Base-by-base conservation (phyloP, 2,888 invertebrate genomes). In the Pycnomerus fuliginosus region DNA sequence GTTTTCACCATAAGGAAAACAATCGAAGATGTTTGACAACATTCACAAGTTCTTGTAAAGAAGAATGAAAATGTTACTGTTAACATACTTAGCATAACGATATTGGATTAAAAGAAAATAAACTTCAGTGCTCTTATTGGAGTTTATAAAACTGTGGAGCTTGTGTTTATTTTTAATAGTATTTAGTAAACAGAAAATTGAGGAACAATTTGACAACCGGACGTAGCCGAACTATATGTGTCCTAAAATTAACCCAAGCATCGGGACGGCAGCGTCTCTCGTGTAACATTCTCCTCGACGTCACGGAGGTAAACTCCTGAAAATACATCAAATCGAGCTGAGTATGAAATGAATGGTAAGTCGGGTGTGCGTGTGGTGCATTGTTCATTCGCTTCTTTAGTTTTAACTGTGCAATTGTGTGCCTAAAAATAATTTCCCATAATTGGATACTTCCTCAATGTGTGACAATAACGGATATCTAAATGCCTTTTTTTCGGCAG, bases 171-270 rank as follows among this genome's bases (percentile, higher is more conserved):
- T 50, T 53, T 50, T 47, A 47, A 49, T 44, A 32, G 51, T 51
- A 54, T 60, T 59, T 56, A 46, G 58, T 62, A 61, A 58, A 62
- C 55, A 61, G 48, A 58, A 52, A 46, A 55, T 58, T 54, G 48
- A 56, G 57, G 51, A 59, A 50, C 52, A 61, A 64, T 64, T 64
- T 65, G 64, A 67, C 65, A 65, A 64, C 62, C 67, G 67, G 65
- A 66, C 66, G 65, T 56, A 64, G 61, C 66, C 67, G 65, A 68
- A 64, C 64, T 59, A 58, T 47, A 41, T 50, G 54, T 54, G 53
- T 57, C 62, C 66, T 67, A 67, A 67, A 61, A 58, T 67, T 67
- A 67, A 65, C 66, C 59, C 57, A 50, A 50, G 61, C 62, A 61
- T 58, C 61, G 59, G 52, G 58, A 55, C 54, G 56, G 44, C 42